Evolutionary conservation across 2,888 invertebrate species (phyloP).

Genomic region (Eurytoma californica): DNA sequence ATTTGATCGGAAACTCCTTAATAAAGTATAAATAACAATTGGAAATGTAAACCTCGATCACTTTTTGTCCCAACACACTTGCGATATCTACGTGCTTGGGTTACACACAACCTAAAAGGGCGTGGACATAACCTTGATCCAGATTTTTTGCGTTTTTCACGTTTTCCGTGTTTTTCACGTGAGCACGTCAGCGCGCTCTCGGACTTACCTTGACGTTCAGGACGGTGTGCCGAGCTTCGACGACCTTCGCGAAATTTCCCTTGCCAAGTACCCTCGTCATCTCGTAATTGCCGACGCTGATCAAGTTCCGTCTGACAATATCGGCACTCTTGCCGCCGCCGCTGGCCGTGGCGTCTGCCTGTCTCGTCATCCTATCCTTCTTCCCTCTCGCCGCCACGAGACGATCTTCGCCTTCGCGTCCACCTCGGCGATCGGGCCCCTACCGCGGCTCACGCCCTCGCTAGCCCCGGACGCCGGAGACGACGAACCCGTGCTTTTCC

Average conservation of each 20-base stretch:
- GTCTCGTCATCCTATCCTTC: neutral
- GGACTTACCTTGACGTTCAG: conserved; percentile 81
- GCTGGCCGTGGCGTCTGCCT: neutral
- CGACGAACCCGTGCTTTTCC: neutral
- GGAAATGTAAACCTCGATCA: no score
- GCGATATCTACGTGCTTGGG: no score
- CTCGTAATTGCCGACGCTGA: conserved; percentile 83
- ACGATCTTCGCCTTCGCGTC: neutral
- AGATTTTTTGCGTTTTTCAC: neutral
- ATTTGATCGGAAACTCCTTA: no score
- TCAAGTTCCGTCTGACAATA: conserved; percentile 71
- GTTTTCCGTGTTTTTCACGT: neutral
- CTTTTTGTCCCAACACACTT: no score
- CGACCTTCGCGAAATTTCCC: conserved; percentile 86
- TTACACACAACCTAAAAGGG: no score
- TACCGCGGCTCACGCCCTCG: neutral
- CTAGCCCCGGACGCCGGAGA: neutral
- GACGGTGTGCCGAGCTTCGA: conserved; percentile 83
- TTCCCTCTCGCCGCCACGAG: neutral
- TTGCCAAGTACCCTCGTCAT: conserved; percentile 84
- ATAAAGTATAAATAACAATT: no score
- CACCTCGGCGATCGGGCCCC: no score
- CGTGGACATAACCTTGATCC: neutral
- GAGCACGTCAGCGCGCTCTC: neutral
- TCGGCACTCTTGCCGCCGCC: conserved; percentile 17